Conservation (phyloP, 2,888 invertebrate genomes). For the Lasioglossum leucozonium region DNA sequence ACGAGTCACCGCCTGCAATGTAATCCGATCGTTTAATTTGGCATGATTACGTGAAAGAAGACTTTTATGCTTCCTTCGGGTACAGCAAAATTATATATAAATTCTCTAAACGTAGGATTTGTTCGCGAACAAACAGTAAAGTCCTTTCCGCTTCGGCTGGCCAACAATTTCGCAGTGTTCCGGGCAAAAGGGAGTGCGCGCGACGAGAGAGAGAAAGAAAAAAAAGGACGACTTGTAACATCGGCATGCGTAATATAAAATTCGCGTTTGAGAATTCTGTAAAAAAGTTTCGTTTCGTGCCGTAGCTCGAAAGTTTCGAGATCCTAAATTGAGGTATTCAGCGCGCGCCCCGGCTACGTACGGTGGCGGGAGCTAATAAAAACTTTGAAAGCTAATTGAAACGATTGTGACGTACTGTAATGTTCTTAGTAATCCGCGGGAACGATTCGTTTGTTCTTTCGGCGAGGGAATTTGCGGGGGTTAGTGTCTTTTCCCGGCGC, state of each 20-base stretch:
- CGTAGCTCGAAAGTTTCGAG: neutral
- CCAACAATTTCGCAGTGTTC: neutral
- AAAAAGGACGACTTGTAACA: neutral
- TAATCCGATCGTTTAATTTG: neutral
- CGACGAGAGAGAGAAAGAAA: neutral
- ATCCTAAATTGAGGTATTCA: conserved; percentile 16
- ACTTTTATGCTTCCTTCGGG: neutral
- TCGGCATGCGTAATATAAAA: neutral
- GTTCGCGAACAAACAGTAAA: neutral
- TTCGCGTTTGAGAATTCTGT: conserved; percentile 7
- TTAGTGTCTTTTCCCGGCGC: conserved; percentile 24
- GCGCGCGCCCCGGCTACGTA: neutral
- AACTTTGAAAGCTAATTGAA: neutral
- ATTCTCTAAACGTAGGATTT: neutral
- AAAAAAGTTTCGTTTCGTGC: neutral
- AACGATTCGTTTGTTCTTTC: conserved; percentile 18
- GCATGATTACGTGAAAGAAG: neutral
- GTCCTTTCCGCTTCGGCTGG: neutral
- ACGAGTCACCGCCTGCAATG: too few species aligned
- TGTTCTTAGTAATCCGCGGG: neutral
- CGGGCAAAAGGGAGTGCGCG: neutral
- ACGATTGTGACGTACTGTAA: conserved; percentile 11
- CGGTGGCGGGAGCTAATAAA: neutral
- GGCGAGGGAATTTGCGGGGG: neutral
- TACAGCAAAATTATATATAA: neutral